Percentiles rank a stretch among this genome's conserved stretches.
Evolutionary conservation across 2,113 vertebrate species (phyloP).

Genomic region (Gymnarchus niloticus): DNA sequence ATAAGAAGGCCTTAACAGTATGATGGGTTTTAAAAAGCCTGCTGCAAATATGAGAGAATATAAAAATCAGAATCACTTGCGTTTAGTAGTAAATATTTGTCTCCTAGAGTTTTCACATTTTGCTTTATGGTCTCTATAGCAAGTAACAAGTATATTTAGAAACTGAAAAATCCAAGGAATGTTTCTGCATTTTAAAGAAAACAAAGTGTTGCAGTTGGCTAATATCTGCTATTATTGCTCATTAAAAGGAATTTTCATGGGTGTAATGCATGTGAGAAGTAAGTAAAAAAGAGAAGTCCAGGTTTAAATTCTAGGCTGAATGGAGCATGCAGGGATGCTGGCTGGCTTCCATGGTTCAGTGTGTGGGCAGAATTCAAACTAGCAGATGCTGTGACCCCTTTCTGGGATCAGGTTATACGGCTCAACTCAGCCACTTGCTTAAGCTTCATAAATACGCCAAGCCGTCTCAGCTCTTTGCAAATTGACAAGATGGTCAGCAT

Average conservation of each 20-base stretch:
- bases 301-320: neutral
- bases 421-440: neutral
- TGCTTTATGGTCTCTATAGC: neutral
- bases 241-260: neutral
- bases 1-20: neutral
- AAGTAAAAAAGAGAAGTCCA: neutral
- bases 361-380: neutral
- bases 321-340: neutral
- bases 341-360: neutral
- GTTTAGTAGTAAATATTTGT: neutral
- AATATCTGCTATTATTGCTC: neutral
- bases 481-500: neutral
- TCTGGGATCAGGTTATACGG: neutral
- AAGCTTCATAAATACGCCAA: neutral
- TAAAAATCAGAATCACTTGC: neutral
- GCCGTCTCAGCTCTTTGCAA: neutral
- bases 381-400: neutral
- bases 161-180: neutral
- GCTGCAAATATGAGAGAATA: neutral
- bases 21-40: neutral
- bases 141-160: constrained; percentile 1
- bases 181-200: neutral
- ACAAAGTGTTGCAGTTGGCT: neutral
- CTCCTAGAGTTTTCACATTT: neutral
- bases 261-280: neutral